These are phyloP conservation scores for Tricholauxania praeusta DNA, from an alignment of 2,888 invertebrate genomes.

Conservation along the genomic window DNA sequence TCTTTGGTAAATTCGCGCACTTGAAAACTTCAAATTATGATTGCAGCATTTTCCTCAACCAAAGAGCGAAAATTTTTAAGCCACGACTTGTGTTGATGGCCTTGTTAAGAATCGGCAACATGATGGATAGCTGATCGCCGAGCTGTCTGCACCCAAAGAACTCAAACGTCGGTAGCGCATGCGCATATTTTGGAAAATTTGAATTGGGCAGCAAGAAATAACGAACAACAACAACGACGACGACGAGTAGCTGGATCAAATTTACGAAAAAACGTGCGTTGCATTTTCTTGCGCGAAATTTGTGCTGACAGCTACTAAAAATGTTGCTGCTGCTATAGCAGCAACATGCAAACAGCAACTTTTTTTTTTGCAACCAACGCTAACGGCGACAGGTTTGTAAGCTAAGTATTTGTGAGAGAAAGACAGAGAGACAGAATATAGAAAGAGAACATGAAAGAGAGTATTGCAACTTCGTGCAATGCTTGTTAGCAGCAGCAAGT, in stretches of 20 bases:
- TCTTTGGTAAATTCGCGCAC: slow-evolving; percentile 3
- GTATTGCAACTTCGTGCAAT: not conserved
- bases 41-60: not conserved
- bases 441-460: too few relatives aligned
- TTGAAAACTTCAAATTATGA: slow-evolving; percentile 13
- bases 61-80: slow-evolving; percentile 36
- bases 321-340: slow-evolving; percentile 22
- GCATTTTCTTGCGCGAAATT: slow-evolving; percentile 36
- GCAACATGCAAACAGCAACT: slow-evolving; percentile 18
- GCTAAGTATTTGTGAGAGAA: too few relatives aligned
- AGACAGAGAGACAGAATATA: too few relatives aligned
- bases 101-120: slow-evolving; percentile 37
- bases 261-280: slow-evolving; percentile 46
- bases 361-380: slow-evolving; percentile 46
- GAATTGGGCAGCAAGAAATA: not conserved
- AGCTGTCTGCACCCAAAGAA: slow-evolving; percentile 23
- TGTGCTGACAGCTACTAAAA: slow-evolving; percentile 27
- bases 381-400: slow-evolving; percentile 23
- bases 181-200: slow-evolving; percentile 21
- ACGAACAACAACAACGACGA: slow-evolving; percentile 12
- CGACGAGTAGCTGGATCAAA: slow-evolving; percentile 43
- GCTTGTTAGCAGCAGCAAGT: slow-evolving; percentile 37
- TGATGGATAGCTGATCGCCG: slow-evolving; percentile 17
- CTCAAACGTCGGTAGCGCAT: slow-evolving; percentile 18
- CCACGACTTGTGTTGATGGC: slow-evolving; percentile 43